Base-by-base conservation (phyloP, 2,888 invertebrate genomes). In the Perithous albicinctus region DNA sequence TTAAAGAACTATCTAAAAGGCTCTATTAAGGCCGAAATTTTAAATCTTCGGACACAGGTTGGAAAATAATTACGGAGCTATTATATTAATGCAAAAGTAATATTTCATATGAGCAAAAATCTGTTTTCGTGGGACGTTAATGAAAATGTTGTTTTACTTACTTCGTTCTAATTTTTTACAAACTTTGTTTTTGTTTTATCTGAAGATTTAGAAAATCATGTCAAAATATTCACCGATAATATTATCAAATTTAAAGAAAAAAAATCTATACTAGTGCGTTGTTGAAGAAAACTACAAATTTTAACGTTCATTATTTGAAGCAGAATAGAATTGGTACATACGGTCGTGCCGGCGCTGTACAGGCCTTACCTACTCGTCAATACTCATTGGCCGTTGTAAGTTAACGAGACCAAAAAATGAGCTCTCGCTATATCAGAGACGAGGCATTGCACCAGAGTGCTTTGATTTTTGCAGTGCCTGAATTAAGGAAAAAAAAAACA, bases 331-430 rank as follows among this genome's bases (percentile, higher is more conserved):
- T 23, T 61, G 20, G 51, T 20, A 23, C 59, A 29, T 43, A 59
- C 7, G 48, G 67, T 29, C 20, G 32, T 54, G 20, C 46, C 59
- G 75, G 70, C 66, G 66, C 48, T 41, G 70, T 66, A 48, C 59
- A 20, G 56, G 84, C 84, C 84, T 84, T 86, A 88, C 85, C 86
- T 87, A 88, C 86, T 86, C 86, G 86, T 88, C 86, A 88, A 88
- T 88, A 87, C 83, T 87, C 85, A 84, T 84, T 84, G 66, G 66
- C 64, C 79, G 78, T 83, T 82, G 81, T 63, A 74, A 81, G 29
- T 67, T 64, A 80, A 76, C 73, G 54, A 69, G 59, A 64, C 10
- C 48, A 12, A 70, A 23, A 59, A 48, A 61, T 67, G 56, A 59
- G 38, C 48, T 63, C 63, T 61, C 54, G 51, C 64, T 72, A 66